Evolutionary conservation across 2,888 invertebrate genomes (phyloP), one percentile per base, ranked within the genome.

Genomic region (Phyllotreta cruciferae): DNA sequence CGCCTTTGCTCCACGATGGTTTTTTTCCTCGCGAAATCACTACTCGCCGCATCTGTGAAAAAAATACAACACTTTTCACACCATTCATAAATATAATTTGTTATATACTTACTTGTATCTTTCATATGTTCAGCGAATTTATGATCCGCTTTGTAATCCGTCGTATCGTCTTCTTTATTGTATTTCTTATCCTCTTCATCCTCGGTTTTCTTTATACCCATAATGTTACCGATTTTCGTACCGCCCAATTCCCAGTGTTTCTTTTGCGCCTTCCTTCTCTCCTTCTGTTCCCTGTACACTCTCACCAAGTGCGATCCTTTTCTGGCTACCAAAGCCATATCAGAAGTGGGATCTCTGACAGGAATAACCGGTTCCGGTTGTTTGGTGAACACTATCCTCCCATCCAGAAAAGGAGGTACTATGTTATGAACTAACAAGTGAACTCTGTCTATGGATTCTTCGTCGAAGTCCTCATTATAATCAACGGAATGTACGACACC

Each of bases 161-260:
- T 88, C 5, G 90, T 90, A 69, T 91, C 93, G 3, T 85, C 80
- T 47, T 88, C 87, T 69, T 86, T 86, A 68, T 87, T 85, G 53
- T 83, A 85, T 68, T 86, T 84, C 5, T 80, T 82, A 74, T 92
- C 92, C 47, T 90, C 90, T 11, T 90, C 88, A 49, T 94, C 93
- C 68, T 92, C 92, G 70, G 91, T 90, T 74, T 84, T 84, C 67
- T 91, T 89, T 0, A 99, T 90, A 0, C 99, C 99, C 94, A 98
- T 96, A 44, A 99, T 95, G 77, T 98, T 96, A 77, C 96, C 96
- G 64, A 97, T 85, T 73, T 92, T 93, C 1, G 98, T 98, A 42
- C 99, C 99, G 53, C 97, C 95, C 63, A 99, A 81, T 80, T 99
- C 97, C 98, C 98, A 99, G 78, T 99, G 98, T 78, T 99, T 98